Evolutionary conservation across 2,888 invertebrate genomes (phyloP).

Genomic region (Antheraea assamensis): DNA sequence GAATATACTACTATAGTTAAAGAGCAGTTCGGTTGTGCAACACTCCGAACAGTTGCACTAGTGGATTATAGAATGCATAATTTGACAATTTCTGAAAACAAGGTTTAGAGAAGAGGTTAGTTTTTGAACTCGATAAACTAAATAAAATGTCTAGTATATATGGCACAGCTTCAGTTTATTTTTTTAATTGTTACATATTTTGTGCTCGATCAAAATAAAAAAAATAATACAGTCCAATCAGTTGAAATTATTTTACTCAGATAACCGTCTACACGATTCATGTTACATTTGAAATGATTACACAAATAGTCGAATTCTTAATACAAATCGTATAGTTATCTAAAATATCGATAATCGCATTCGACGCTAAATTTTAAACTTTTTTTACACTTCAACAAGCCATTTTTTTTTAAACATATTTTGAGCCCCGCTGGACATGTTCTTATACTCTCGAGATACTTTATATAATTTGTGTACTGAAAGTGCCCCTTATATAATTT

Average conservation of each 20-base stretch:
- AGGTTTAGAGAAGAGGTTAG: not conserved
- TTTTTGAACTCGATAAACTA: not conserved
- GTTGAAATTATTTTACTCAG: slow-evolving; percentile 63
- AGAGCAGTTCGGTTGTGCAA: too few relatives aligned
- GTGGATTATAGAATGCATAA: too few relatives aligned
- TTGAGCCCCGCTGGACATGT: slow-evolving; percentile 52
- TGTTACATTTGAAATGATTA: slow-evolving; percentile 35
- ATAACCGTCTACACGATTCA: slow-evolving; percentile 30
- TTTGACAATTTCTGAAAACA: too few relatives aligned
- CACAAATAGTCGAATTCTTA: slow-evolving; percentile 43
- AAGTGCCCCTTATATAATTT: slow-evolving; percentile 65
- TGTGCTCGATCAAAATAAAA: slow-evolving; percentile 81
- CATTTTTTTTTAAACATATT: slow-evolving; percentile 60
- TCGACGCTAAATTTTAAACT: slow-evolving; percentile 63
- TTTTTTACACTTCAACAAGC: slow-evolving; percentile 72
- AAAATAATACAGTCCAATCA: slow-evolving; percentile 79
- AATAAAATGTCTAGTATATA: slow-evolving; percentile 49
- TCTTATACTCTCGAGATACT: slow-evolving; percentile 59
- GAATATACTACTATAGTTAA: too few relatives aligned
- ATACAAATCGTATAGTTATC: slow-evolving; percentile 32
- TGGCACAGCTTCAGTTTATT: slow-evolving; percentile 82
- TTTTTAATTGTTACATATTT: slow-evolving; percentile 68
- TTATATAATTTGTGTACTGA: slow-evolving; percentile 56
- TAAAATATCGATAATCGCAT: not conserved
- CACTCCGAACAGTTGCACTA: too few relatives aligned